Percentiles rank a stretch among this genome's conserved stretches.
Conservation (phyloP, 2,888 invertebrate species). For the Crocallis elinguaria region DNA sequence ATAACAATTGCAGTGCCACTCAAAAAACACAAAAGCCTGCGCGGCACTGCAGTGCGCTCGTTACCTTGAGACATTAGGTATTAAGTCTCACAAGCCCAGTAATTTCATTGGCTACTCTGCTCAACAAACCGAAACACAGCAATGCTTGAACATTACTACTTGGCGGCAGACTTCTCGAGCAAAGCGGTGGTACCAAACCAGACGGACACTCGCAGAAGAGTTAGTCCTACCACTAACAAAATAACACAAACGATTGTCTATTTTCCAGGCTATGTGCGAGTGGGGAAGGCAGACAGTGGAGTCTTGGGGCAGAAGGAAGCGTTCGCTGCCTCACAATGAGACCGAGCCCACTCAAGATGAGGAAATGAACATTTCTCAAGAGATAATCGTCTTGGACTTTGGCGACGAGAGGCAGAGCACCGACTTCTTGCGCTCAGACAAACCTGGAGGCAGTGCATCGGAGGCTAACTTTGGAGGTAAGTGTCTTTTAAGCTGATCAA, state of each 20-base stretch:
- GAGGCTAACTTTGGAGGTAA: conserved; percentile 90
- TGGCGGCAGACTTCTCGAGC: too few species aligned
- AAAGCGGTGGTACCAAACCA: too few species aligned
- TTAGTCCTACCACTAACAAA: not conserved
- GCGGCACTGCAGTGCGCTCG: too few species aligned
- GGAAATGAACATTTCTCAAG: conserved; percentile 97
- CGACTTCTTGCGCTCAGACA: conserved; percentile 91
- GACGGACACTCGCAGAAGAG: too few species aligned
- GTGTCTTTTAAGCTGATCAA: not conserved
- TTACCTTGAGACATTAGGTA: too few species aligned
- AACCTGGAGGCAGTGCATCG: conserved; percentile 85
- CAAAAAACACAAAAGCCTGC: too few species aligned
- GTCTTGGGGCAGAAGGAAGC: conserved; percentile 95
- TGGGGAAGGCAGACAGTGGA: conserved; percentile 96
- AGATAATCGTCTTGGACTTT: conserved; percentile 96
- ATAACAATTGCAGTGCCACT: too few species aligned
- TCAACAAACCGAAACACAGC: too few species aligned
- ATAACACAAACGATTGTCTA: not conserved
- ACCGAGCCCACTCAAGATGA: conserved; percentile 88
- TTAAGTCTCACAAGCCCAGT: too few species aligned
- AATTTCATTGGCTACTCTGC: too few species aligned
- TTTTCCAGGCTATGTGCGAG: conserved; percentile 92
- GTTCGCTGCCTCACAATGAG: conserved; percentile 86
- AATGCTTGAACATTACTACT: too few species aligned
- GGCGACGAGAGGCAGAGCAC: conserved; percentile 93